Percentiles rank a stretch among this genome's conserved stretches.
Conservation (phyloP, 2,888 invertebrate species). For the Ennomos quercinarius region DNA sequence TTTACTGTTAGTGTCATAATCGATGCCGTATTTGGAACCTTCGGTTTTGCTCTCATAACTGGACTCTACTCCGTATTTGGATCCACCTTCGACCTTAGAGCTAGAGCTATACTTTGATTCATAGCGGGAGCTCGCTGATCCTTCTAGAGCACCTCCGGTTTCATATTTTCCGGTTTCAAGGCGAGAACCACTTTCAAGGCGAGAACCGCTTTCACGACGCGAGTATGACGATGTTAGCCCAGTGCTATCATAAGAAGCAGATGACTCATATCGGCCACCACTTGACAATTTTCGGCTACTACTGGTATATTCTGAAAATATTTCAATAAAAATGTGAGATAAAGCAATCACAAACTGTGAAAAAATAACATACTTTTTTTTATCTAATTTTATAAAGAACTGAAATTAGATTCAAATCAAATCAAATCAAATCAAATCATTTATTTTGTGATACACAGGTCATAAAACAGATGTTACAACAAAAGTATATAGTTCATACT, state of each 20-base stretch:
- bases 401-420: too few species aligned
- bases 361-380: too few species aligned
- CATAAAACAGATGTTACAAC: too few species aligned
- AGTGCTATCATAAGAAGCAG: constrained; percentile 63
- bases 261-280: constrained; percentile 73
- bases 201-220: constrained; percentile 74
- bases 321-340: constrained; percentile 8
- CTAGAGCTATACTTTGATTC: constrained; percentile 71
- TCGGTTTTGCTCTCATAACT: constrained; percentile 51
- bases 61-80: constrained; percentile 40
- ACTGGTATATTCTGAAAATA: constrained; percentile 72
- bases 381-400: too few species aligned
- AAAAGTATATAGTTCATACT: too few species aligned
- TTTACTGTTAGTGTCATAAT: constrained; percentile 58
- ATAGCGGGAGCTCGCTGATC: constrained; percentile 63
- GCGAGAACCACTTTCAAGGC: constrained; percentile 62
- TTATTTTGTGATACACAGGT: too few species aligned
- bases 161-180: constrained; percentile 66
- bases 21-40: constrained; percentile 49
- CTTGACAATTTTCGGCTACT: constrained; percentile 69
- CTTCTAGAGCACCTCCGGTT: constrained; percentile 63
- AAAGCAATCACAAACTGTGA: not conserved
- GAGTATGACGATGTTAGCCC: constrained; percentile 64
- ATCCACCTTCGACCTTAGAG: constrained; percentile 53
- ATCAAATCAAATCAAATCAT: too few species aligned